Evolutionary conservation across 2,113 vertebrate genomes (phyloP).

Genomic region (Mustelus asterias): DNA sequence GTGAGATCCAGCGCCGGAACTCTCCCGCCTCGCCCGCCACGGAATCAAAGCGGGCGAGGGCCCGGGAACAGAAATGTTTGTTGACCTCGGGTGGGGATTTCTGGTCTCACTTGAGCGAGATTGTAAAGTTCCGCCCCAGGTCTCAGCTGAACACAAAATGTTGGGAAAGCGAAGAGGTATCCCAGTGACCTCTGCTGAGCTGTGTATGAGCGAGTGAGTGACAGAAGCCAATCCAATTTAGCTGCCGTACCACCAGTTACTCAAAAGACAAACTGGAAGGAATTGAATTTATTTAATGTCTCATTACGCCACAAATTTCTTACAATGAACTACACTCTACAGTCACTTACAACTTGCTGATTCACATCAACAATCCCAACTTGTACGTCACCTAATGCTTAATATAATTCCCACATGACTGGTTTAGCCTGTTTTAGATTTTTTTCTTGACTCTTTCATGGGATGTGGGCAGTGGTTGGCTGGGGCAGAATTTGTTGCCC

Average conservation of each 20-base stretch:
- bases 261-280: neutral
- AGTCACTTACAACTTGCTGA: neutral
- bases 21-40: too few relatives aligned
- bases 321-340: neutral
- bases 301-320: neutral
- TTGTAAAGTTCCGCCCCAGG: too few relatives aligned
- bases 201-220: neutral
- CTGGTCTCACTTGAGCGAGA: too few relatives aligned
- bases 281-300: neutral
- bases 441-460: too few relatives aligned
- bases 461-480: too few relatives aligned
- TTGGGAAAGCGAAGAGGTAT: neutral
- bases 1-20: neutral
- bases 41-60: too few relatives aligned
- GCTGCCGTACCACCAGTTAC: neutral
- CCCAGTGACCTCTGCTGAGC: neutral
- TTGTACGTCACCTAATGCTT: neutral
- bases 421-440: neutral
- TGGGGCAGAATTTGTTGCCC: too few relatives aligned
- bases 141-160: neutral
- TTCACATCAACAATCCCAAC: neutral
- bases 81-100: too few relatives aligned
- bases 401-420: neutral
- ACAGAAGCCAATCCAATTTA: neutral
- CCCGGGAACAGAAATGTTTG: too few relatives aligned